Percentiles rank a stretch among this genome's conserved stretches.
Conservation (phyloP, 2,888 invertebrate species). For the Timema podura region DNA sequence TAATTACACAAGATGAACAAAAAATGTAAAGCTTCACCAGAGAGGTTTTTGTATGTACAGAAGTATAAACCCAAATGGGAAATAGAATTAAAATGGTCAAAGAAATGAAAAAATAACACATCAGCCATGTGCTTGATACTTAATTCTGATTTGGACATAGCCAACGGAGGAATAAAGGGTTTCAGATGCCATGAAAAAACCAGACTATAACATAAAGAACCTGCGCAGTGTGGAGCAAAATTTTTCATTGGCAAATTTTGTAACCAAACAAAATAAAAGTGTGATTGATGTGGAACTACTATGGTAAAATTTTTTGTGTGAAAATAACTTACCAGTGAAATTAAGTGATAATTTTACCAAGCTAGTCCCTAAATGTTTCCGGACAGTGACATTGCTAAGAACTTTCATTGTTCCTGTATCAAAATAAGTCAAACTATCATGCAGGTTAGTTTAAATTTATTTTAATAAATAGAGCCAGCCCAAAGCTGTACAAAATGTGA, state of each 20-base stretch:
- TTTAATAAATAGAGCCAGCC: too few species aligned
- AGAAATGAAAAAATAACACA: neutral
- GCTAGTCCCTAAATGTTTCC: neutral
- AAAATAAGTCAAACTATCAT: conserved; percentile 8
- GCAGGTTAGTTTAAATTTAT: too few species aligned
- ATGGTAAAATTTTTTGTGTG: conserved; percentile 11
- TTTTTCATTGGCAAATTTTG: neutral
- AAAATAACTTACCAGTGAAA: conserved; percentile 14
- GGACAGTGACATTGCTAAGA: conserved; percentile 13
- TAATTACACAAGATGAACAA: neutral
- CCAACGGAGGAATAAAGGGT: neutral
- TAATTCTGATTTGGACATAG: neutral
- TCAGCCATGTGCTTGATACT: neutral
- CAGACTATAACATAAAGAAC: neutral
- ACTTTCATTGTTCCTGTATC: conserved; percentile 5
- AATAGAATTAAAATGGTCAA: neutral
- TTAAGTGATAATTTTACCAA: conserved; percentile 16
- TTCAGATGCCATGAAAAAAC: neutral
- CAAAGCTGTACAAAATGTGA: too few species aligned
- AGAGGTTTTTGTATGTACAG: neutral
- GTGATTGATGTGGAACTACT: neutral
- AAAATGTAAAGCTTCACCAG: neutral
- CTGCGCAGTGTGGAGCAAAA: neutral
- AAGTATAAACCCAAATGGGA: neutral
- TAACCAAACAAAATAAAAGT: neutral